Evolutionary conservation across 1,140 invertebrate genomes (phyloP), one percentile per base, ranked within the genome.

Genomic region (Acyrthosiphon pisum): DNA sequence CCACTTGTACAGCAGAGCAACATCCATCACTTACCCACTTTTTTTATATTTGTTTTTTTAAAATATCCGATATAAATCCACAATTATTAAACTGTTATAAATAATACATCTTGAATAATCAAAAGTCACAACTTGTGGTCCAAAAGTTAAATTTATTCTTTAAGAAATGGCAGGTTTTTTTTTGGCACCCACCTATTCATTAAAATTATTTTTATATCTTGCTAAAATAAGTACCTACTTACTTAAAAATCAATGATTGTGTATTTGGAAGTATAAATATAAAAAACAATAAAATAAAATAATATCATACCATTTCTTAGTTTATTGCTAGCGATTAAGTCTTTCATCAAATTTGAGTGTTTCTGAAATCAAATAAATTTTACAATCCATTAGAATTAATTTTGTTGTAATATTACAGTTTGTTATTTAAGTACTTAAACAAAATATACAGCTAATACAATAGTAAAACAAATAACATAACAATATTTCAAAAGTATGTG

Each of bases 301-400:
- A 9, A 83, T 20, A 37, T 30, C 96, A 96, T 95, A 97, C 96
- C 96, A 95, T 96, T 96, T 95, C 96, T 96, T 56, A 96, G 95
- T 95, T 97, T 97, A 94, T 96, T 96, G 94, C 96, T 96, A 91
- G 95, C 96, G n/a, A 96, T 95, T 93, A 97, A 95, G 94, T 97
- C 96, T 94, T 96, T 96, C 96, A 97, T 97, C 94, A 96, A 95
- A 94, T 96, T 96, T 95, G 96, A 96, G 95, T 97, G 96, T 96
- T 97, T 97, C 96, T 97, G 96, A 92, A 96, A 96, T 11, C 91
- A 94, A 93, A 94, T 84, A 89, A 56, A 76, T 89, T 6, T n/a
- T 88, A 56, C 37, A 94, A 44, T 48, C 22, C 22, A 18, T 83
- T 90, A 68, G 26, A 30, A 44, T 23, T 35, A 2, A 48, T 87